Evolutionary conservation across 1,140 invertebrate genomes (phyloP).

Genomic region (Lasioglossum albipes): DNA sequence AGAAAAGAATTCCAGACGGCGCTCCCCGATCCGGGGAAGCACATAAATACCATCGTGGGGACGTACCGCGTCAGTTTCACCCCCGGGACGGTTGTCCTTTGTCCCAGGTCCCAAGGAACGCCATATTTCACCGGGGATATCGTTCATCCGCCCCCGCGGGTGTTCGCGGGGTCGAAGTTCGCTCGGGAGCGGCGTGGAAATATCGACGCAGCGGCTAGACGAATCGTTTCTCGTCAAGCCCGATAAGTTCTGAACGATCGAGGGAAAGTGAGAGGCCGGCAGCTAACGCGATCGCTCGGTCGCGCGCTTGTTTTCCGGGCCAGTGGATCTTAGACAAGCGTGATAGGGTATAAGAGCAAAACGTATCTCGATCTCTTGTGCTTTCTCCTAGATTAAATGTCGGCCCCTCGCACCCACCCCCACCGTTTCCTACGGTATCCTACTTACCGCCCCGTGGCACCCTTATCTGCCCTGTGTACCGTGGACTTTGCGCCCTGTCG

Average conservation of each 20-base stretch:
- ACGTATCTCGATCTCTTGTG: slow-evolving; percentile 62
- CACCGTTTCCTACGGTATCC: slow-evolving; percentile 8
- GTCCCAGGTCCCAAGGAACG: neutral
- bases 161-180: neutral
- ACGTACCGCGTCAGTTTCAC: neutral
- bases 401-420: slow-evolving; percentile 15
- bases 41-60: slow-evolving; percentile 11
- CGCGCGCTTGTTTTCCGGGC: slow-evolving; percentile 48
- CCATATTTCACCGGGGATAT: neutral
- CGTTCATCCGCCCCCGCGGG: neutral
- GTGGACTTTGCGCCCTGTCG: slow-evolving; percentile 40
- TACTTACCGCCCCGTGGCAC: slow-evolving; percentile 37
- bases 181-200: neutral
- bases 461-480: slow-evolving; percentile 49
- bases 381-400: slow-evolving; percentile 75
- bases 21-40: neutral
- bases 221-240: slow-evolving; percentile 18
- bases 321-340: slow-evolving; percentile 58
- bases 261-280: neutral
- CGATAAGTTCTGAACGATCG: slow-evolving; percentile 13
- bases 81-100: neutral
- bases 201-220: slow-evolving; percentile 28
- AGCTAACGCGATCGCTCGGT: neutral
- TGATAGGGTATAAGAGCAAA: slow-evolving; percentile 73
- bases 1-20: too few relatives aligned